These are phyloP conservation scores for Papilio demoleus DNA, from an alignment of 2,888 invertebrate species.

Conservation along the genomic window DNA sequence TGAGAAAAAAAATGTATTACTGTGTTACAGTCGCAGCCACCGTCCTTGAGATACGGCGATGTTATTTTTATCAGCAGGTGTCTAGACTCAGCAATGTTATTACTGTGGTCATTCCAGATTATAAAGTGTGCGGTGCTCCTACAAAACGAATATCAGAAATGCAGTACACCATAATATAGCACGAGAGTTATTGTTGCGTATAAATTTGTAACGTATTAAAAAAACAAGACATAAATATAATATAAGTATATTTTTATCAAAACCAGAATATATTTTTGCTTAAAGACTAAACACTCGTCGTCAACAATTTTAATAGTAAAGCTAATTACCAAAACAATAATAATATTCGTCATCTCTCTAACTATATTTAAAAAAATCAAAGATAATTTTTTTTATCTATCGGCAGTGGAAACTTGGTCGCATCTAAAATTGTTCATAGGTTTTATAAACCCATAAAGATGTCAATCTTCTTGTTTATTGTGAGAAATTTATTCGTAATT, in stretches of 20 bases:
- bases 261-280: no score
- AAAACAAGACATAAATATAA: no score
- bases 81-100: constrained; percentile 32
- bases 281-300: no score
- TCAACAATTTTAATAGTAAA: no score
- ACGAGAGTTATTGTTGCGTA: constrained; percentile 6
- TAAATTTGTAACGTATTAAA: no score
- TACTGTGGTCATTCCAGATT: constrained; percentile 35
- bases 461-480: constrained; percentile 1
- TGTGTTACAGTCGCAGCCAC: constrained; percentile 30
- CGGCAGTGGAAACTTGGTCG: no score
- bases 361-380: no score
- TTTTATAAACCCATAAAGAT: neutral
- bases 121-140: neutral
- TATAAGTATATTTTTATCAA: no score
- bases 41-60: constrained; percentile 31
- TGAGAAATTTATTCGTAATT: neutral
- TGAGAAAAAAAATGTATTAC: constrained; percentile 5
- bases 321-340: no score
- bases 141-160: constrained; percentile 20
- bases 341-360: no score
- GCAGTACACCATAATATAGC: neutral
- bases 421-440: neutral
- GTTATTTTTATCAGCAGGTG: constrained; percentile 39
- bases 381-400: no score